phyloP scores from a whole-genome alignment of 1,140 invertebrate species.

The Drosophila kikkawai region DNA sequence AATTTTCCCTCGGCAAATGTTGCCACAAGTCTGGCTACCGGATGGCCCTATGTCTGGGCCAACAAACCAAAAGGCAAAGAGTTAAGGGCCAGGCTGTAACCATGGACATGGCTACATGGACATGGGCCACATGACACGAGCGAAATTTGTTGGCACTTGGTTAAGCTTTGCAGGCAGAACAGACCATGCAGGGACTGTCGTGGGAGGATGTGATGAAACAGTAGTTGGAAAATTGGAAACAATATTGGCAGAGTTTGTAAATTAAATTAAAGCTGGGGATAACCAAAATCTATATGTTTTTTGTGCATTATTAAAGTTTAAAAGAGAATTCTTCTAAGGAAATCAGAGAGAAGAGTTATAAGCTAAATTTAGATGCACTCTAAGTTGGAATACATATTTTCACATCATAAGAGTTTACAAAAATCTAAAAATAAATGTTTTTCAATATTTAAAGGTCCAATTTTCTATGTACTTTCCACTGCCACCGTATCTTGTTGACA shows the following conservation, averaged over 20 bases:
- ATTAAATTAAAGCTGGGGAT: slow-evolving; percentile 15
- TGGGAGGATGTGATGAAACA: slow-evolving; percentile 15
- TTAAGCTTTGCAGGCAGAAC: slow-evolving; percentile 42
- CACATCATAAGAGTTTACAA: neutral
- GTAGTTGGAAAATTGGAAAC: slow-evolving; percentile 15
- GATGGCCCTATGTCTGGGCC: slow-evolving; percentile 6
- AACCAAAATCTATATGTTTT: no score
- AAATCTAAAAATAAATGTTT: neutral
- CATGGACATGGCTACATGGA: slow-evolving; percentile 32
- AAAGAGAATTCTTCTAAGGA: neutral
- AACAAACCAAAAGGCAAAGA: slow-evolving; percentile 28
- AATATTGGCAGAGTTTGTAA: slow-evolving; percentile 2
- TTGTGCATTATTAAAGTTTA: neutral
- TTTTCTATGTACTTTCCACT: neutral
- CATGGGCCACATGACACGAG: slow-evolving; percentile 30
- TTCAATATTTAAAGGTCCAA: neutral
- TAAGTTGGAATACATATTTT: neutral
- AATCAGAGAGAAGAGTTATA: neutral
- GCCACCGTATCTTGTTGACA: slow-evolving; percentile 38
- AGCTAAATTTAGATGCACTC: neutral
- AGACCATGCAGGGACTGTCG: slow-evolving; percentile 19
- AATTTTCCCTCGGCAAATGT: slow-evolving; percentile 46
- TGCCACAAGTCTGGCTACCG: slow-evolving; percentile 32
- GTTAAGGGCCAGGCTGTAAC: slow-evolving; percentile 40
- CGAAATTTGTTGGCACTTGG: slow-evolving; percentile 66